Base-by-base conservation (phyloP, 2,888 invertebrate species). In the Neuroscelio doddi region DNA sequence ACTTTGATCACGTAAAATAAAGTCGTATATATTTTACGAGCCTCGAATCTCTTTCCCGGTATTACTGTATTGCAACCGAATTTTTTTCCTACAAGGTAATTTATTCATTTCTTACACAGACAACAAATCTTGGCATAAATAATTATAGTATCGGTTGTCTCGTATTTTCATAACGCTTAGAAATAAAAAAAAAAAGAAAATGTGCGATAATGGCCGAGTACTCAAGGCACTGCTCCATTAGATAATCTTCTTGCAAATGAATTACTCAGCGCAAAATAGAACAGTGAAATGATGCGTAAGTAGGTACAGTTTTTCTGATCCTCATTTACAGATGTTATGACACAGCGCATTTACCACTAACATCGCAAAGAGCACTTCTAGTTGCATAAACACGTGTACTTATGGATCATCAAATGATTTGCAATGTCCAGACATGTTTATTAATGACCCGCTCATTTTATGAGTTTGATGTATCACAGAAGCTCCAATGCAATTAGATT, bases 251-350 rank as follows among this genome's bases (percentile, higher is more conserved):
- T 26, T 42, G 32, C 51, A 57, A 57, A 64, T 64, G 57, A 64
- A 64, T 64, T 57, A 64, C 64, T 64, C 57, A 52, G 52, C 52
- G 63, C 52, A 53, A 53, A 64, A 44, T 49, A 34, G 49, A 64
- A 38, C 45, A 56, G 55, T 46, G 56, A 39, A 49, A 58, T 46
- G 64, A 64, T 34, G 49, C 52, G 27, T 21, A 46, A 52, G 59
- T 39, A 61, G 65, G 56, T 65, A 61, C 41, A 56, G 21, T 65
- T 61, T 65, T 65, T 64, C 45, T 49, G 29, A 39, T 39, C 16
- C 56, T 59, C 52, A 61, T 64, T 64, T 58, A 58, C 50, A 58
- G 50, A 53, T 58, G 58, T 64, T 64, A 64, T 64, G 64, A 64
- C 64, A 58, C 50, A 58, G 42, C 50, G 58, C 57, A 58, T 64